These are phyloP conservation scores for Nephotettix cincticeps DNA, from an alignment of 1,140 invertebrate species.

Conservation along the genomic window DNA sequence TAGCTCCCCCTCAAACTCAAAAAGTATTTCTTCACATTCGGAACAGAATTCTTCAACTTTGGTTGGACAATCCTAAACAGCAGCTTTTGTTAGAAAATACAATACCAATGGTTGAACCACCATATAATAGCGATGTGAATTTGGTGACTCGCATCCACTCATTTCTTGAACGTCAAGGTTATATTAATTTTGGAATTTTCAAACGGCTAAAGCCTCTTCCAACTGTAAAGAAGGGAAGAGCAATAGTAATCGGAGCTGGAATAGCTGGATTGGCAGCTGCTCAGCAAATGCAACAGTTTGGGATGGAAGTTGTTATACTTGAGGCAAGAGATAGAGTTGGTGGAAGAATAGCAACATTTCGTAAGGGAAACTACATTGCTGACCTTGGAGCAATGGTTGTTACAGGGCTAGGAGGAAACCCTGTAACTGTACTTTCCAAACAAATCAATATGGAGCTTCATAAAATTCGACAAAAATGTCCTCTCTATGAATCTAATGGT, in stretches of 20 bases:
- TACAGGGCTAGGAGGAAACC: slow-evolving; percentile 91
- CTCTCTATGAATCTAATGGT: slow-evolving; percentile 92
- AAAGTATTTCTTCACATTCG: slow-evolving; percentile 91
- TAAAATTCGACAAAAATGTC: slow-evolving; percentile 95
- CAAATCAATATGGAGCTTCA: slow-evolving; percentile 97
- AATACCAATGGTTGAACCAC: slow-evolving; percentile 80
- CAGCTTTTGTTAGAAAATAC: slow-evolving; percentile 84
- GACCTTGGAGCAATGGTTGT: slow-evolving; percentile 92
- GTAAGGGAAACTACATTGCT: slow-evolving; percentile 92
- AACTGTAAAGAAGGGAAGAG: slow-evolving; percentile 80
- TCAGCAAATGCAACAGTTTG: slow-evolving; percentile 92
- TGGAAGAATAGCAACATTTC: slow-evolving; percentile 94
- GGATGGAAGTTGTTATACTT: slow-evolving; percentile 92
- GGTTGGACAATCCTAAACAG: slow-evolving; percentile 94
- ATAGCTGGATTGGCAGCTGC: slow-evolving; percentile 92
- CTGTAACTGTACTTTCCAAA: slow-evolving; percentile 91
- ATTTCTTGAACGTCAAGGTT: slow-evolving; percentile 94
- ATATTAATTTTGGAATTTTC: slow-evolving; percentile 98
- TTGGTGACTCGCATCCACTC: slow-evolving; percentile 84
- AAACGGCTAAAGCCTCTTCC: slow-evolving; percentile 77
- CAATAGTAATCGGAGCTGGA: slow-evolving; percentile 94
- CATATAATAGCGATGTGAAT: slow-evolving; percentile 88
- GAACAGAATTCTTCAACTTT: slow-evolving; percentile 93
- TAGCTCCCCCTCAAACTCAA: slow-evolving; percentile 74
- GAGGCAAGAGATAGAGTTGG: slow-evolving; percentile 95